Evolutionary conservation across 2,888 invertebrate species (phyloP), one percentile per base, ranked within the genome.

Genomic region (Frankliniella intonsa): DNA sequence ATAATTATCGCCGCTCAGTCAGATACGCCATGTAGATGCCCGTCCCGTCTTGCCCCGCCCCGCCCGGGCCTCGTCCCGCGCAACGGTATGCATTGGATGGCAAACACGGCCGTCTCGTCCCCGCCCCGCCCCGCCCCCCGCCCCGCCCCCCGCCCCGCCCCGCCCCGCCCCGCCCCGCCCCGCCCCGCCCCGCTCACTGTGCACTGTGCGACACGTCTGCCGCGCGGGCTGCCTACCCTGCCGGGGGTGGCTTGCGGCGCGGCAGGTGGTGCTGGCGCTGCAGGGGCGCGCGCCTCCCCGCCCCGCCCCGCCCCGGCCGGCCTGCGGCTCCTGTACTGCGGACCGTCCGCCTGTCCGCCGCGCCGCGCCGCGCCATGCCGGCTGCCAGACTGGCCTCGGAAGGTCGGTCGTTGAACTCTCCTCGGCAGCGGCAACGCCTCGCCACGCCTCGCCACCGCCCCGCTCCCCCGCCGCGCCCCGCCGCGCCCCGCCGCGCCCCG

Each of bases 401-500:
- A 76, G 69, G 69, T 76, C 69, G 69, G 69, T 76, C 69, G 69
- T 76, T 76, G 69, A 76, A 76, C 69, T 38, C 69, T 12, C 22
- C 69, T 22, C 62, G 55, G 55, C 55, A 17, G 55, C 55, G 55
- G 14, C 38, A 55, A 19, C 55, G 55, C 55, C 55, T 55, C 14
- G 55, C 55, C 11, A 17, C 17, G 55, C 55, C n/a, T n/a, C 55
- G 55, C 14, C 8, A 55, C 14, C 65, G 65, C 69, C 69, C 22
- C n/a, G 69, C n/a, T n/a, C 22, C 19, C 69, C 22, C 69, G 22
- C 22, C 22, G 22, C 69, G 10, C 69, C 25, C 3, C 69, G 69
- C 69, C 69, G 22, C 69, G 55, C 55, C 10, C 69, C 25, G 10
- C 69, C 12, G 25, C n/a, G 25, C 55, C 55, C 55, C 55, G 55